Evolutionary conservation across 2,797 vertebrate genomes (phyloP), one percentile per base, ranked within the genome.

Genomic region (Sorex maritimensis): DNA sequence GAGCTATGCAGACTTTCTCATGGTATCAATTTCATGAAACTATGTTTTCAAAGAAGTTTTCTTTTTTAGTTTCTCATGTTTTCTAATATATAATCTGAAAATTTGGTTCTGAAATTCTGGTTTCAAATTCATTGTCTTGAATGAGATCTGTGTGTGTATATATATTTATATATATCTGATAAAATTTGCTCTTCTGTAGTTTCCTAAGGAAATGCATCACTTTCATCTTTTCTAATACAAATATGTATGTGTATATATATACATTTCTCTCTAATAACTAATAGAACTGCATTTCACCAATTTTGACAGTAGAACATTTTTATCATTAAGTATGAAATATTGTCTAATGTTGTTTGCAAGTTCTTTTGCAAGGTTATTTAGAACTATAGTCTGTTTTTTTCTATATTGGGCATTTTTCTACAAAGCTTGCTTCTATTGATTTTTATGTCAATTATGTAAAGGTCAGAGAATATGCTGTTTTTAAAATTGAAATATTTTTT

Each of bases 341-440:
- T 80, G 41, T 44, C 65, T 68, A 73, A 73, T 38, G 26, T 58
- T 12, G 0, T 15, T 11, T 85, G 7, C 7, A 6, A 85, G 28
- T 85, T 85, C 21, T 90, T 85, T 80, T 3, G 68, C 17, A 12
- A 13, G 81, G 24, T 46, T 85, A 80, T 28, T 80, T 85, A 81
- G 55, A 93, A 55, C 44, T 65, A 8, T 49, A 1, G 34, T 55
- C 26, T 14, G 67, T 41, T 87, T 75, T 92, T 52, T 19, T 11
- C 34, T 34, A 2, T 44, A 58, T 14, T 65, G 55, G 24, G 4
- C 7, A 2, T 46, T 65, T 79, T 83, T 83, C 19, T 19, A 67
- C 4, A 84, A 44, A 23, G 15, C 26, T 80, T 52, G 79, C 26
- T 65, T 46, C 58, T 89, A 38, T 44, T 88, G 11, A 93, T 52